A percentile compares a stretch with the other conserved stretches of the same genome.
Conservation (phyloP, 1,140 invertebrate genomes). For the Bombus breviceps region DNA sequence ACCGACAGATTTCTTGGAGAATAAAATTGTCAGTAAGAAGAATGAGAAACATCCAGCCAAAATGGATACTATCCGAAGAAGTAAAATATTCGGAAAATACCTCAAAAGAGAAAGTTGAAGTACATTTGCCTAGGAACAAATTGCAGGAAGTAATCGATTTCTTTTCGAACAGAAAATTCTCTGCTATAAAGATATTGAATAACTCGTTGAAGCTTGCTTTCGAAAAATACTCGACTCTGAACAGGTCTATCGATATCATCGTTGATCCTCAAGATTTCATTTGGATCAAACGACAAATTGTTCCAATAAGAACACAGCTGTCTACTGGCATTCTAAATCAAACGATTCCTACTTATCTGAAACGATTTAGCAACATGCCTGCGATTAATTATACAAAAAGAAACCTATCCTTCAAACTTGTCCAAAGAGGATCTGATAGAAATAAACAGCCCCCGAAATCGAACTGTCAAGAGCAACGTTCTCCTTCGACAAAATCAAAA, state of each 20-base stretch:
- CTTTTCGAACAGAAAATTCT: neutral
- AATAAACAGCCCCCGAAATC: neutral
- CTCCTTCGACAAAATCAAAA: no score
- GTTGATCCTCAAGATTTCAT: neutral
- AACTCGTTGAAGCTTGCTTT: neutral
- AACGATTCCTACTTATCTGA: neutral
- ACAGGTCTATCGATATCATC: neutral
- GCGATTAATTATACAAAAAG: neutral
- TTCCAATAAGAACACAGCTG: neutral
- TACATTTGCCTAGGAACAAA: neutral
- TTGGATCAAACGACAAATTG: no score
- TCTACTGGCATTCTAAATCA: neutral
- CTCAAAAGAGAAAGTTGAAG: neutral
- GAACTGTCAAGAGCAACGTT: no score
- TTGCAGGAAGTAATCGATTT: neutral
- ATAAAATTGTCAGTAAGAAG: neutral
- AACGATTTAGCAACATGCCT: neutral
- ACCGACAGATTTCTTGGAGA: constrained; percentile 26
- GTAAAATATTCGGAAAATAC: neutral
- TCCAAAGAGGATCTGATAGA: neutral
- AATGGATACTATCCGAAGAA: no score
- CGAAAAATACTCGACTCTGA: neutral
- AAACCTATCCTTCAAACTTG: neutral
- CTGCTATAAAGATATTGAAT: neutral
- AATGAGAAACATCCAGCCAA: neutral